Conservation (phyloP, 2,888 invertebrate species). For the Ophioninae sp. region DNA sequence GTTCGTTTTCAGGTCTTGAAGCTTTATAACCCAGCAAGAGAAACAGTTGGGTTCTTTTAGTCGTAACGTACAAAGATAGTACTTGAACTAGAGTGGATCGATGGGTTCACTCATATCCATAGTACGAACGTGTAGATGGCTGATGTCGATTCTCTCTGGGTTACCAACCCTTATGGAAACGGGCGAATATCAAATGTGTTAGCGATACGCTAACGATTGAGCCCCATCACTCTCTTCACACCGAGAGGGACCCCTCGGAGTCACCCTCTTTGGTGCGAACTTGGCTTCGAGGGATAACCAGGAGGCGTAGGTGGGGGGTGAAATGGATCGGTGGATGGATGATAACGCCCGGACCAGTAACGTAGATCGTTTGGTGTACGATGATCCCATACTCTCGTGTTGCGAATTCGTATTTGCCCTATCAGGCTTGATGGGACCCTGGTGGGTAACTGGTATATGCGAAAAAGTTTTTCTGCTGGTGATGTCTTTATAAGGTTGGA, state of each 20-base stretch:
- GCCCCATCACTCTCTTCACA: conserved; percentile 61
- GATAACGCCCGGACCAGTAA: conserved; percentile 47
- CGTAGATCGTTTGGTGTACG: conserved; percentile 16
- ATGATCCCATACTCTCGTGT: neutral
- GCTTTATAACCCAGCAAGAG: conserved; percentile 40
- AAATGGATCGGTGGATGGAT: conserved; percentile 60
- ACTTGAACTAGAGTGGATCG: conserved; percentile 30
- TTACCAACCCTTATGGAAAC: conserved; percentile 51
- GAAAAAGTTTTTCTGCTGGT: neutral
- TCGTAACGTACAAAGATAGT: conserved; percentile 57
- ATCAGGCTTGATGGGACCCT: conserved; percentile 20
- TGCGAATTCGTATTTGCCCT: conserved; percentile 25
- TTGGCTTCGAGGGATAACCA: conserved; percentile 63
- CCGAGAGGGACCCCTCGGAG: conserved; percentile 14
- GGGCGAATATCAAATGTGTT: conserved; percentile 74
- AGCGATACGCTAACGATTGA: conserved; percentile 77
- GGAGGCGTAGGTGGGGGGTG: too few species aligned
- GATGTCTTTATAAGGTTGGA: neutral
- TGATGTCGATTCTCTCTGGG: conserved; percentile 19
- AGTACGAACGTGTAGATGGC: conserved; percentile 30
- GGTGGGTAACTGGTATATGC: conserved; percentile 2
- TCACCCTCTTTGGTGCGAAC: conserved; percentile 19
- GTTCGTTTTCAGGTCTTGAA: conserved; percentile 26
- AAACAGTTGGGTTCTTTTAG: conserved; percentile 41
- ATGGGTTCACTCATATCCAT: conserved; percentile 26